Evolutionary conservation across 2,113 vertebrate genomes (phyloP), one percentile per base, ranked within the genome.

Genomic region (Gracilinanus agilis): DNA sequence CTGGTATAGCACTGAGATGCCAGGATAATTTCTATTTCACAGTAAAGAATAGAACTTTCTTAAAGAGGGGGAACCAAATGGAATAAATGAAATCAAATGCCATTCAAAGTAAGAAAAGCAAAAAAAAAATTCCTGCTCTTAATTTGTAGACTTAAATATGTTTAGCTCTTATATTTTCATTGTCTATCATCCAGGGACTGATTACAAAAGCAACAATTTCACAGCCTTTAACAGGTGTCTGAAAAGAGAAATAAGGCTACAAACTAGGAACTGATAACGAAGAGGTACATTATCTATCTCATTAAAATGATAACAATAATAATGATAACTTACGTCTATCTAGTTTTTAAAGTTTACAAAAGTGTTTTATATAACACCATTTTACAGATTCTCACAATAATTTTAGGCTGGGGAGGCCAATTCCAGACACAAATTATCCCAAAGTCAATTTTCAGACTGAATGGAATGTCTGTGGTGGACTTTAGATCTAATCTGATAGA

Each of bases 141-240:
- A 83, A 40, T 83, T 83, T 21, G n/a, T 83, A 21, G 19, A 83
- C 40, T 83, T 83, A 83, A n/a, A 40, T 23, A 83, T 23, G 19
- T 83, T 83, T 83, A 83, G 23, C n/a, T 83, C n/a, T 83, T 40
- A 83, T 83, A 83, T 83, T 83, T 83, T 83, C 7, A 40, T 83
- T 83, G 23, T 83, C 19, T 16, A 83, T 40, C 23, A 40, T 83
- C n/a, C n/a, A 34, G n/a, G n/a, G 19, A 83, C 67, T 83, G 67
- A 83, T 83, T 40, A 83, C 34, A 75, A 90, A 94, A 97, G 95
- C 55, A 96, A 95, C 53, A 58, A 90, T 94, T 95, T 55, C 89
- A 56, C 24, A 90, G 96, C 54, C 53, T 90, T 75, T 89, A 88
- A 96, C 96, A 91, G 88, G 58, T 44, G 54, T 89, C 56, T 2